Evolutionary conservation across 2,888 invertebrate species (phyloP).

Genomic region (Maniola hyperantus): DNA sequence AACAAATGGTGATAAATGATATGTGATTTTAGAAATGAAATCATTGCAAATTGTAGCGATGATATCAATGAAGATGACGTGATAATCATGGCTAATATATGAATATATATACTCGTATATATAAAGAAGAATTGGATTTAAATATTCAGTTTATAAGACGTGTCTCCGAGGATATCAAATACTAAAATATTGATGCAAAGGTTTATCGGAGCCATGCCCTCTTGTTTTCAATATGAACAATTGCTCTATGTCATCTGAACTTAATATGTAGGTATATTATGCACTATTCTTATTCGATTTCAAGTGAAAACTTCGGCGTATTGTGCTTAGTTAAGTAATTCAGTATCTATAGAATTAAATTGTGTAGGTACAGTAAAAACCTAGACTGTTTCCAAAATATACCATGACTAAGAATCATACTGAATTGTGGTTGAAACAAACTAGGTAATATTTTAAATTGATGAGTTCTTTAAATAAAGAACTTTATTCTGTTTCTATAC

Average conservation of each 20-base stretch:
- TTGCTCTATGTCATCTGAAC: background rate
- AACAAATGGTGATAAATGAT: constrained; percentile 38
- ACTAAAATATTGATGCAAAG: background rate
- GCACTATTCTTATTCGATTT: background rate
- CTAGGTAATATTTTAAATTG: too few relatives aligned
- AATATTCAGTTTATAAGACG: too few relatives aligned
- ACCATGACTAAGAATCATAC: too few relatives aligned
- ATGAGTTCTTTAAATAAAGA: too few relatives aligned
- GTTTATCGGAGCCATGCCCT: background rate
- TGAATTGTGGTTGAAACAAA: too few relatives aligned
- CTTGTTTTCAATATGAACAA: background rate
- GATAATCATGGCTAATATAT: background rate
- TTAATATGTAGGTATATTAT: background rate
- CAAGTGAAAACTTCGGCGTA: too few relatives aligned
- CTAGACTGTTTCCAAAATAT: too few relatives aligned
- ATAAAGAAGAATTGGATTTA: too few relatives aligned
- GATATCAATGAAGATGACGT: constrained; percentile 17
- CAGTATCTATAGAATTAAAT: too few relatives aligned
- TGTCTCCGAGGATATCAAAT: background rate
- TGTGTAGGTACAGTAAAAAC: too few relatives aligned
- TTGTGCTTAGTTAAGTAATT: too few relatives aligned
- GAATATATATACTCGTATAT: too few relatives aligned
- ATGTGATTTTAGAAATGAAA: constrained; percentile 26
- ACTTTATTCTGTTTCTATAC: background rate
- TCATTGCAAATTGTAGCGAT: constrained; percentile 30